A percentile compares a stretch with the other conserved stretches of the same genome.
Evolutionary conservation across 2,888 invertebrate genomes (phyloP).

Genomic region (Trissoscelio sp.): DNA sequence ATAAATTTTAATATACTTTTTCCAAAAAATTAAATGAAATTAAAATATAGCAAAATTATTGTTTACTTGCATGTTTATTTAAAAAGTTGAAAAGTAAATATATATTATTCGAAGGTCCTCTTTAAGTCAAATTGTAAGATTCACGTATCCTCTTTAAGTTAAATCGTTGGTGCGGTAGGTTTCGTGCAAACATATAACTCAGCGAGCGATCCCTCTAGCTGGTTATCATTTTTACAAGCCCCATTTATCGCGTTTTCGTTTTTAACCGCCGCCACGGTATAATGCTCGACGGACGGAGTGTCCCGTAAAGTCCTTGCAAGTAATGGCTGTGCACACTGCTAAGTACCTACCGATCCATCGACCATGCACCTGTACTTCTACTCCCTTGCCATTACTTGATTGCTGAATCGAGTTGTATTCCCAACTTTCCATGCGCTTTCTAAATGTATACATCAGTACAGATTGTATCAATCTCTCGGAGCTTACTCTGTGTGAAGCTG

Average conservation of each 20-base stretch:
- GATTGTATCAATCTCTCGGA: slow-evolving; percentile 41
- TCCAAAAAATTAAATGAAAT: too few species aligned
- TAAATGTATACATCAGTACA: slow-evolving; percentile 16
- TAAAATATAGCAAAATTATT: too few species aligned
- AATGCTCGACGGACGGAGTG: slow-evolving; percentile 60
- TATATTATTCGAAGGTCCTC: slow-evolving; percentile 57
- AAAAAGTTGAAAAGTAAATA: too few species aligned
- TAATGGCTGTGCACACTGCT: slow-evolving; percentile 62
- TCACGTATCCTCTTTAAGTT: slow-evolving; percentile 66
- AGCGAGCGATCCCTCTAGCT: slow-evolving; percentile 63
- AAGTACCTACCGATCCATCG: slow-evolving; percentile 63
- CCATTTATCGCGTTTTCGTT: slow-evolving; percentile 69
- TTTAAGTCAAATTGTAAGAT: slow-evolving; percentile 64
- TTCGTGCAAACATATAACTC: slow-evolving; percentile 70
- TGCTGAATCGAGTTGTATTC: slow-evolving; percentile 44
- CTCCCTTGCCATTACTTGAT: slow-evolving; percentile 59
- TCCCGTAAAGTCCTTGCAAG: slow-evolving; percentile 66
- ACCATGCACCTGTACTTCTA: slow-evolving; percentile 53
- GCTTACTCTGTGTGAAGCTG: not conserved
- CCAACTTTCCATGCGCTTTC: slow-evolving; percentile 21
- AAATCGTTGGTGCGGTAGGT: slow-evolving; percentile 68
- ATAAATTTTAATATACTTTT: too few species aligned
- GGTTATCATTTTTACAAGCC: slow-evolving; percentile 70
- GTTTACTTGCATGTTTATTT: too few species aligned
- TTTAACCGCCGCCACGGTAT: slow-evolving; percentile 60